Percentiles rank a stretch among this genome's conserved stretches.
Evolutionary conservation across 2,797 vertebrate genomes (phyloP).

Genomic region (Leptoclinus maculatus): DNA sequence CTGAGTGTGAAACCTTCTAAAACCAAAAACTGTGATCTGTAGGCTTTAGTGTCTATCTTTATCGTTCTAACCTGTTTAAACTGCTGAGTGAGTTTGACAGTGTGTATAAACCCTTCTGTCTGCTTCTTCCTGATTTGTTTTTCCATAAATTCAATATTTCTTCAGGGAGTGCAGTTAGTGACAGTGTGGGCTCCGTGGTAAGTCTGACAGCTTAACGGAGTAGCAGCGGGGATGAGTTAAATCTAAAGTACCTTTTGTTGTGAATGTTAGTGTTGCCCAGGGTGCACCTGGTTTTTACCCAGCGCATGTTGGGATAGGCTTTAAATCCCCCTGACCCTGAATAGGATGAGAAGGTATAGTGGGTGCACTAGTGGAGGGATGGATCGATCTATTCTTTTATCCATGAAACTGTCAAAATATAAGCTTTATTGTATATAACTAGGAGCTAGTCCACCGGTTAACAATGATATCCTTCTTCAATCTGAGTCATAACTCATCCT

Average conservation of each 20-base stretch:
- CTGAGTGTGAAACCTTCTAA: too few species aligned
- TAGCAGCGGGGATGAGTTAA: neutral
- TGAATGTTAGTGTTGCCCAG: neutral
- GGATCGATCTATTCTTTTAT: constrained; percentile 11
- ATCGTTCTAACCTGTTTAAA: neutral
- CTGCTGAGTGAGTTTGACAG: neutral
- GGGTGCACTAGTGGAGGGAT: neutral
- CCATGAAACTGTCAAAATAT: constrained; percentile 24
- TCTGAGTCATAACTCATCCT: constrained; percentile 62
- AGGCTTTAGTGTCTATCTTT: neutral
- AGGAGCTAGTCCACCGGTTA: constrained; percentile 17
- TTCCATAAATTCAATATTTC: neutral
- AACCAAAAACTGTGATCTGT: too few species aligned
- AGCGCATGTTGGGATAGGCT: neutral
- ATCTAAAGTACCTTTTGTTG: neutral
- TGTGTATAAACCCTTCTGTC: neutral
- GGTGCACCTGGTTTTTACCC: neutral
- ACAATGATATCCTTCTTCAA: constrained; percentile 37
- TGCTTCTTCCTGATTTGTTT: neutral
- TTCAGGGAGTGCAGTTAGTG: neutral
- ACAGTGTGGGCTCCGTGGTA: neutral
- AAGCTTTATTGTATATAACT: constrained; percentile 5
- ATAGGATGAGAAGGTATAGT: neutral
- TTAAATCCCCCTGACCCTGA: neutral
- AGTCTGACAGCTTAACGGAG: neutral